Percentiles rank a stretch among this genome's conserved stretches.
phyloP scores from a whole-genome alignment of 2,888 invertebrate species.

The Tiphia femorata region DNA sequence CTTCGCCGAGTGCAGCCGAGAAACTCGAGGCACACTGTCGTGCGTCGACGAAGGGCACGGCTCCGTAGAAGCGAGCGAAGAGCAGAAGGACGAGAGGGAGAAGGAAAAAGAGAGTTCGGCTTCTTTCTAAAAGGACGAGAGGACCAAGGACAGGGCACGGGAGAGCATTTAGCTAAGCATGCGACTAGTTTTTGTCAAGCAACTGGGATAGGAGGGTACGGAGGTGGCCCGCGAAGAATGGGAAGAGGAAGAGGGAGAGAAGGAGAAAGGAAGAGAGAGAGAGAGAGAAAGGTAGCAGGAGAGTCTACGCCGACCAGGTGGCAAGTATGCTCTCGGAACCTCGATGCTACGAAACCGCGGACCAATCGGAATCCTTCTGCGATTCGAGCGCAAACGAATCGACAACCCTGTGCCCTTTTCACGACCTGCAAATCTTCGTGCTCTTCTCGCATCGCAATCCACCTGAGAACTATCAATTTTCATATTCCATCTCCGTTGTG shows the following conservation, averaged over 20 bases:
- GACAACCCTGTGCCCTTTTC: too few relatives aligned
- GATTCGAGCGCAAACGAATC: too few relatives aligned
- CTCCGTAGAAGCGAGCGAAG: slow-evolving; percentile 12
- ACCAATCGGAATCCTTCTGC: too few relatives aligned
- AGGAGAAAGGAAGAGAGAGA: slow-evolving; percentile 17
- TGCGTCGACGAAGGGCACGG: background rate
- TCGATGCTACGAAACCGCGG: slow-evolving; percentile 15
- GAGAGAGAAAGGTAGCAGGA: slow-evolving; percentile 6
- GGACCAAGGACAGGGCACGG: slow-evolving; percentile 50
- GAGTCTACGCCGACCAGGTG: slow-evolving; percentile 48
- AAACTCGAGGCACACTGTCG: slow-evolving; percentile 20
- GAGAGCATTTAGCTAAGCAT: slow-evolving; percentile 63
- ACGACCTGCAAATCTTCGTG: too few relatives aligned
- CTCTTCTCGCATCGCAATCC: too few relatives aligned
- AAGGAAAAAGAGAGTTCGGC: slow-evolving; percentile 18
- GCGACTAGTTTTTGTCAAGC: slow-evolving; percentile 63
- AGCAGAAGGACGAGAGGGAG: slow-evolving; percentile 10
- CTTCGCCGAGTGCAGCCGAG: slow-evolving; percentile 18
- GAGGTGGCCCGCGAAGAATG: slow-evolving; percentile 1
- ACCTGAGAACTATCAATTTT: too few relatives aligned
- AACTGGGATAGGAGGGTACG: slow-evolving; percentile 37
- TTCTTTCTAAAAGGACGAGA: slow-evolving; percentile 40
- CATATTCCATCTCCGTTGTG: too few relatives aligned
- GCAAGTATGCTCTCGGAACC: slow-evolving; percentile 53
- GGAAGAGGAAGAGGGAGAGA: background rate